Evolutionary conservation across 2,113 vertebrate genomes (phyloP).

Genomic region (Zosterops hypoxanthus): DNA sequence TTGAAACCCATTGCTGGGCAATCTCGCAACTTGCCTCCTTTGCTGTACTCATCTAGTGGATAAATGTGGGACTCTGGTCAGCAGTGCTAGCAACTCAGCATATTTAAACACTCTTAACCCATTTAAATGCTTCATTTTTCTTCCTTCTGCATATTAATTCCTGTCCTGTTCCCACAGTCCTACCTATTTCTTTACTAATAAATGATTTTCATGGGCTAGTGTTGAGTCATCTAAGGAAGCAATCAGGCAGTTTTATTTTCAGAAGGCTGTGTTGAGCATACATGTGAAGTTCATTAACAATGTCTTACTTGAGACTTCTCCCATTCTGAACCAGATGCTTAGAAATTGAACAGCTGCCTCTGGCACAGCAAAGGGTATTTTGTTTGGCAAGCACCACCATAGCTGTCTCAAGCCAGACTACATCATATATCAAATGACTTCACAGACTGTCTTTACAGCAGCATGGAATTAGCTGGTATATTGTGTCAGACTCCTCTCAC

Average conservation of each 20-base stretch:
- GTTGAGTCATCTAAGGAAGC: not conserved
- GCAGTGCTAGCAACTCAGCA: not conserved
- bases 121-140: not conserved
- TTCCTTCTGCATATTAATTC: not conserved
- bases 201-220: not conserved
- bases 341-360: slow-evolving; percentile 46
- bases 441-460: slow-evolving; percentile 37
- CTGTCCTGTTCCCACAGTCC: not conserved
- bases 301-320: slow-evolving; percentile 13
- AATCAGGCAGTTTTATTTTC: slow-evolving; percentile 16
- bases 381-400: slow-evolving; percentile 35
- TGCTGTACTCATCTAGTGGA: not conserved
- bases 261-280: not conserved
- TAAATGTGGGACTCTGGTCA: not conserved
- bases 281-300: slow-evolving; percentile 42
- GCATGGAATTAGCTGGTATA: slow-evolving; percentile 25
- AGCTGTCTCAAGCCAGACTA: slow-evolving; percentile 34
- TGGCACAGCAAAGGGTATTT: slow-evolving; percentile 59
- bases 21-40: not conserved
- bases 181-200: not conserved
- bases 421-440: slow-evolving; percentile 50
- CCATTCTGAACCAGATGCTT: slow-evolving; percentile 44
- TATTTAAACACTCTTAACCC: not conserved
- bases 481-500: not conserved
- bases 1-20: not conserved